phyloP scores from a whole-genome alignment of 2,113 vertebrate species.

The Sula dactylatra region DNA sequence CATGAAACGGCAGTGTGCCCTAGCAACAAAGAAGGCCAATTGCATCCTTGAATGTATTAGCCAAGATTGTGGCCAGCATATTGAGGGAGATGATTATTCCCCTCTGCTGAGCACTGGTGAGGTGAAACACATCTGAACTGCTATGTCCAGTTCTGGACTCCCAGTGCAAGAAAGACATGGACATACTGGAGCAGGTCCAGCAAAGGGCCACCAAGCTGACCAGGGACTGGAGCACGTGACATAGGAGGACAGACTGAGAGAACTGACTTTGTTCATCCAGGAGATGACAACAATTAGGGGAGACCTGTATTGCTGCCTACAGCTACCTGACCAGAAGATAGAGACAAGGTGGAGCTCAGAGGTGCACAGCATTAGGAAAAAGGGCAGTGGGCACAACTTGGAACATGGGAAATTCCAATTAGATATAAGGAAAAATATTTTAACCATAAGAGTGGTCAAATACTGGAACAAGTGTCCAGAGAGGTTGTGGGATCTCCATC shows the following conservation, averaged over 20 bases:
- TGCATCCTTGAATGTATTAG: background rate
- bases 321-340: background rate
- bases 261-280: background rate
- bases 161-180: background rate
- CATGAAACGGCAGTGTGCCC: background rate
- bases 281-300: background rate
- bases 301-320: background rate
- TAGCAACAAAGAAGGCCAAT: background rate
- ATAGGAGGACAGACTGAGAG: background rate
- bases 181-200: background rate
- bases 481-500: background rate
- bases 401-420: background rate
- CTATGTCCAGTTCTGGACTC: background rate
- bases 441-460: background rate
- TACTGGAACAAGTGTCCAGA: background rate
- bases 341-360: background rate
- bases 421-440: background rate
- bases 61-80: background rate
- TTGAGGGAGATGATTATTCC: background rate
- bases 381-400: background rate
- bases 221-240: background rate
- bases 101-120: background rate
- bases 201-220: background rate
- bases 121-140: background rate
- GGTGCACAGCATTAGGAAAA: background rate